Evolutionary conservation across 2,113 vertebrate species (phyloP).

Genomic region (Panurus biarmicus): DNA sequence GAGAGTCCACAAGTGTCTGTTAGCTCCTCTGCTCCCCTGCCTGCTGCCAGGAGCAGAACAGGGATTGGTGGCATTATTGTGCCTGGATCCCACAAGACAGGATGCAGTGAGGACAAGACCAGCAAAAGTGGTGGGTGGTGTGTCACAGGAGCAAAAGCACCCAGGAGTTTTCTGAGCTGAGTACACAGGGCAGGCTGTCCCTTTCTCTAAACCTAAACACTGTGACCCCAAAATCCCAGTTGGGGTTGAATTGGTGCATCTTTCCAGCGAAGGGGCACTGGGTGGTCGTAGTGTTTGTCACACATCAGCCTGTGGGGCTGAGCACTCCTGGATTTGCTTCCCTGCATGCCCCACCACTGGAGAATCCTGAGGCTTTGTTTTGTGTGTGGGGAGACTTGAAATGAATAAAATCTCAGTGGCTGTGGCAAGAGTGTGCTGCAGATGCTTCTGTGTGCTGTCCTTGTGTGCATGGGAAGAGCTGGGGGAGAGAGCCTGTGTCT

Average conservation of each 20-base stretch:
- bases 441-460: neutral
- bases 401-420: neutral
- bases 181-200: neutral
- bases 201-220: neutral
- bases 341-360: fast-evolving
- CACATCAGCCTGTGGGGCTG: neutral
- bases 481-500: fast-evolving
- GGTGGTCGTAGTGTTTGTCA: neutral
- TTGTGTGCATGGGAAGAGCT: neutral
- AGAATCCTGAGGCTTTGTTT: neutral
- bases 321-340: neutral
- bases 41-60: neutral
- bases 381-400: fast-evolving
- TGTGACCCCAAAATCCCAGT: neutral
- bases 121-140: neutral
- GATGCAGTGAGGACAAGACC: neutral
- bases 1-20: too few relatives aligned
- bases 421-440: neutral
- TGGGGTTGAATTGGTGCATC: neutral
- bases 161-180: neutral
- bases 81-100: neutral
- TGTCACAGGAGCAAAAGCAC: neutral
- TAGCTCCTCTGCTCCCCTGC: neutral
- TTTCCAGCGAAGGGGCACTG: neutral
- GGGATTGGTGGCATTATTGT: fast-evolving